These are phyloP conservation scores for Beris chalybata DNA, from an alignment of 2,888 invertebrate species.

Conservation along the genomic window DNA sequence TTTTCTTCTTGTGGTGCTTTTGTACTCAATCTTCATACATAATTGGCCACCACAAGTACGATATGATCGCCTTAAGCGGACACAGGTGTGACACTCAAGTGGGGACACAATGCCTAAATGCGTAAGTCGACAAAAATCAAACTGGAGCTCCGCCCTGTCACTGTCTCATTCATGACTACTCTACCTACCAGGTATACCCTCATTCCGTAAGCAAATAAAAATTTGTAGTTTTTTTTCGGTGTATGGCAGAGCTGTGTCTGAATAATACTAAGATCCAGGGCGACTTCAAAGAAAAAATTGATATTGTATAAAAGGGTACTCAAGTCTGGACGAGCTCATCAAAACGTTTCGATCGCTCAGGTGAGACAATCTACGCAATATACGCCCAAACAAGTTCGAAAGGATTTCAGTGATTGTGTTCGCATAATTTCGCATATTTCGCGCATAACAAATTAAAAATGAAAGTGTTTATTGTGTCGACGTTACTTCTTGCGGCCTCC, in stretches of 20 bases:
- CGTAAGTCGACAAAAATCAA: conserved; percentile 28
- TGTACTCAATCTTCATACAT: conserved; percentile 32
- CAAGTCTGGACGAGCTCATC: conserved; percentile 51
- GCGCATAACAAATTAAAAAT: conserved; percentile 45
- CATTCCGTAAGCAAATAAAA: conserved; percentile 30
- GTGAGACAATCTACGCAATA: conserved; percentile 45
- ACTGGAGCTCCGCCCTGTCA: conserved; percentile 40
- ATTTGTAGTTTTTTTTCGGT: conserved; percentile 1
- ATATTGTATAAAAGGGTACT: conserved; percentile 53
- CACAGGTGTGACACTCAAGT: conserved; percentile 34
- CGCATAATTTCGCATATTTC: background rate
- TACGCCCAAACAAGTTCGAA: background rate
- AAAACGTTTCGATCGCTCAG: conserved; percentile 54
- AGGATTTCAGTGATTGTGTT: background rate
- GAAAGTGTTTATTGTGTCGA: conserved; percentile 55
- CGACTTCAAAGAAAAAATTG: background rate
- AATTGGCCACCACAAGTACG: conserved; percentile 16
- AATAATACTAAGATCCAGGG: background rate
- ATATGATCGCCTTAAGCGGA: background rate
- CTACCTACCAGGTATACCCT: conserved; percentile 20
- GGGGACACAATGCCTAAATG: conserved; percentile 9
- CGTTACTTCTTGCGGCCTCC: conserved; percentile 48
- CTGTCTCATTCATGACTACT: conserved; percentile 22
- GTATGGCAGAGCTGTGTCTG: background rate
- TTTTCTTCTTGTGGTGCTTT: conserved; percentile 2